phyloP scores from a whole-genome alignment of 2,888 invertebrate species.

The Chrysotoxum bicinctum region DNA sequence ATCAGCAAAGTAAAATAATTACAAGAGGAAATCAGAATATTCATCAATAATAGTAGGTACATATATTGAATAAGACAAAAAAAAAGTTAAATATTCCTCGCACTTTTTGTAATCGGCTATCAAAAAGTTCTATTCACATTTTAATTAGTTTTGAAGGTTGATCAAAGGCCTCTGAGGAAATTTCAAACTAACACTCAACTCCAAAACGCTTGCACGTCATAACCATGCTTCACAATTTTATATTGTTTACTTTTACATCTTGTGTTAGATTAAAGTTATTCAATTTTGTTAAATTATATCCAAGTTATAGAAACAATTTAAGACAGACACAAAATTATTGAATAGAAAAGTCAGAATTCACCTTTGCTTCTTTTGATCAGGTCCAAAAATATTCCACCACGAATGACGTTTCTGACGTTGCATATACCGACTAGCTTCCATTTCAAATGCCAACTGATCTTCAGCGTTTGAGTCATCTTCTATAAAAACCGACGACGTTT shows the following conservation, averaged over 20 bases:
- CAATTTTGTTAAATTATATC: constrained; percentile 2
- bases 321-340: constrained; percentile 2
- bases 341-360: constrained; percentile 76
- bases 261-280: not conserved
- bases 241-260: not conserved
- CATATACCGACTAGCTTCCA: constrained; percentile 74
- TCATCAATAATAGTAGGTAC: too few relatives aligned
- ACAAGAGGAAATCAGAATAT: too few relatives aligned
- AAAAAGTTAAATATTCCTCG: too few relatives aligned
- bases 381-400: constrained; percentile 95
- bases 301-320: not conserved
- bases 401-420: constrained; percentile 87
- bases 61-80: too few relatives aligned
- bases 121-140: not conserved
- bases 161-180: too few relatives aligned
- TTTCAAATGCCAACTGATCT: constrained; percentile 71
- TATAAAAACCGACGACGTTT: constrained; percentile 73
- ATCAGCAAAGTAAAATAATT: too few relatives aligned
- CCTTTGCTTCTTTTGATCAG: constrained; percentile 88
- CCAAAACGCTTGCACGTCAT: too few relatives aligned
- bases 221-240: not conserved
- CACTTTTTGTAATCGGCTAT: too few relatives aligned
- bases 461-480: constrained; percentile 75
- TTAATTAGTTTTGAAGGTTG: too few relatives aligned
- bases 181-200: too few relatives aligned